A percentile compares a stretch with the other conserved stretches of the same genome.
Conservation (phyloP, 2,113 vertebrate species). For the Brachirus orientalis region DNA sequence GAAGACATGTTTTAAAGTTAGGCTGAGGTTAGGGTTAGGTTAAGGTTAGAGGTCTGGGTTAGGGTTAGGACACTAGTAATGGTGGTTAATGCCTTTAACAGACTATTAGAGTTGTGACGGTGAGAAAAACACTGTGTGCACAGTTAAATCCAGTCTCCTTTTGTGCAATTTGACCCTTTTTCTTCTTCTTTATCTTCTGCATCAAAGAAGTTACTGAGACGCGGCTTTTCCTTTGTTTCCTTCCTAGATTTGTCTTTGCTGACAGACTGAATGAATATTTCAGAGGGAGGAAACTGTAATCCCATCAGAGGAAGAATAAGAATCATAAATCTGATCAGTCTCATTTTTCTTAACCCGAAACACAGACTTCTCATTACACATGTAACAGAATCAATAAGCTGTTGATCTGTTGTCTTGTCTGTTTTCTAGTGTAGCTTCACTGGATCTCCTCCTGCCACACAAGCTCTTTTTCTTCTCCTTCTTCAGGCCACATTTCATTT, state of each 20-base stretch:
- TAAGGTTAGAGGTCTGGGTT: too few species aligned
- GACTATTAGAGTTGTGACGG: too few species aligned
- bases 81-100: too few species aligned
- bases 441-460: conserved; percentile 11
- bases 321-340: not conserved
- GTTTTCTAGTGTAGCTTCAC: too few species aligned
- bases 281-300: conserved; percentile 49
- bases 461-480: conserved; percentile 7
- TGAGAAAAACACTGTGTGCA: too few species aligned
- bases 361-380: too few species aligned
- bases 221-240: conserved; percentile 9
- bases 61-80: too few species aligned
- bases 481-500: conserved; percentile 66
- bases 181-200: not conserved
- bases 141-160: too few species aligned
- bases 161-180: not conserved
- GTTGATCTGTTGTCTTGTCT: too few species aligned
- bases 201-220: not conserved
- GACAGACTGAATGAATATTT: conserved; percentile 74
- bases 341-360: not conserved
- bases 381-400: too few species aligned
- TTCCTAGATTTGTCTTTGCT: conserved; percentile 45
- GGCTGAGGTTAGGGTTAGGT: too few species aligned
- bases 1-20: too few species aligned
- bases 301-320: not conserved